phyloP scores from a whole-genome alignment of 1,140 invertebrate genomes.

The Episyrphus balteatus region DNA sequence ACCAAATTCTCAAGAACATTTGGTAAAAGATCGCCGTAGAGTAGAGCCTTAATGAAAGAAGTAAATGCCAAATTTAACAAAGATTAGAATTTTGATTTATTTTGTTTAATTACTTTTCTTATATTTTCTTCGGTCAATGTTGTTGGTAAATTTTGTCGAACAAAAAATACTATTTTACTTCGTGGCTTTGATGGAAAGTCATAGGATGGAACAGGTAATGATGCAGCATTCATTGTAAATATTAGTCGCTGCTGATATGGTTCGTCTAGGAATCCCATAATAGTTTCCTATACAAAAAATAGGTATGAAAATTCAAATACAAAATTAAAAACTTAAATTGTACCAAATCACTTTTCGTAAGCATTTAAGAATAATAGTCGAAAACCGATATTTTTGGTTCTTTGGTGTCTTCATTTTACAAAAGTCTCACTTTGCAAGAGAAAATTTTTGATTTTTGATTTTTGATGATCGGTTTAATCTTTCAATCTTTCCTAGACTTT shows the following conservation, averaged over 20 bases:
- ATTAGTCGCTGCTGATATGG: conserved; percentile 41
- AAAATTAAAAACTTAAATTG: neutral
- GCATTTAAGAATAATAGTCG: too few species aligned
- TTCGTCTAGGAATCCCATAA: conserved; percentile 39
- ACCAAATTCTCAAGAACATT: conserved; percentile 63
- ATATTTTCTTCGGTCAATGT: conserved; percentile 48
- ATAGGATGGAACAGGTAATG: conserved; percentile 25
- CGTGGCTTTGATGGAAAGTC: conserved; percentile 26
- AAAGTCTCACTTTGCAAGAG: too few species aligned
- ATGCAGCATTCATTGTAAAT: conserved; percentile 40
- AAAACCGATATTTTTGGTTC: too few species aligned
- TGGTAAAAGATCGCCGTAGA: conserved; percentile 39
- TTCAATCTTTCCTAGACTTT: too few species aligned
- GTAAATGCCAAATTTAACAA: neutral
- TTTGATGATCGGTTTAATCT: too few species aligned
- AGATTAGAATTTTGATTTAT: neutral
- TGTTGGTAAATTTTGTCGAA: conserved; percentile 42
- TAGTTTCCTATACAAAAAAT: conserved; percentile 33
- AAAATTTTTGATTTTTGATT: too few species aligned
- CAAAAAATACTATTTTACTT: conserved; percentile 54
- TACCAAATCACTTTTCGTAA: too few species aligned
- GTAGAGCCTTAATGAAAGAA: conserved; percentile 10
- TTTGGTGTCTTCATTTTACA: too few species aligned
- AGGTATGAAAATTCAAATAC: neutral
- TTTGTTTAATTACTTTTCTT: conserved; percentile 37